These are phyloP conservation scores for Sebastes jordani DNA, from an alignment of 2,797 vertebrate genomes.

Conservation along the genomic window DNA sequence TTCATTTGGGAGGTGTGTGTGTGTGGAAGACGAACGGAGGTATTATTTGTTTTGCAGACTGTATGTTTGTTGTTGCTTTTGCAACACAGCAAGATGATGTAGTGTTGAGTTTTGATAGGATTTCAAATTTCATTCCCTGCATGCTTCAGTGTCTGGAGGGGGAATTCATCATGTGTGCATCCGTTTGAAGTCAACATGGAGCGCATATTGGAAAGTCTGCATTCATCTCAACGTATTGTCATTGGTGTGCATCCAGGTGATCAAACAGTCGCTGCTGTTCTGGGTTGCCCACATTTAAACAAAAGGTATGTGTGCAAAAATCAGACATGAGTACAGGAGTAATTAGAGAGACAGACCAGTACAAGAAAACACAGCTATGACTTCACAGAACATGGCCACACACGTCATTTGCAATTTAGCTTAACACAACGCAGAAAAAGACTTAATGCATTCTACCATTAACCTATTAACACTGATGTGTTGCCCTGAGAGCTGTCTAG, in stretches of 20 bases:
- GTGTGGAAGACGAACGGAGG: constrained; percentile 7
- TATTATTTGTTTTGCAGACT: constrained; percentile 54
- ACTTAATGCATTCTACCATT: constrained; percentile 55
- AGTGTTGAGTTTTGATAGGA: constrained; percentile 66
- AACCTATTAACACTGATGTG: constrained; percentile 57
- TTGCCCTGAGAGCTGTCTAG: constrained; percentile 29
- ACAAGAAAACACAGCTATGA: constrained; percentile 71
- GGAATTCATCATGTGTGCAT: constrained; percentile 70
- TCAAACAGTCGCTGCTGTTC: constrained; percentile 61
- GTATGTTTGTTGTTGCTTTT: constrained; percentile 38
- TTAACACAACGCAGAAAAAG: constrained; percentile 66
- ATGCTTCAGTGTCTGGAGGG: constrained; percentile 78
- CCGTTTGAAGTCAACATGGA: constrained; percentile 75
- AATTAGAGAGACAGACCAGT: constrained; percentile 74
- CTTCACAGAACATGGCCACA: constrained; percentile 70
- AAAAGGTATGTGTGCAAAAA: constrained; percentile 66
- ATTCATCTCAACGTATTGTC: constrained; percentile 73
- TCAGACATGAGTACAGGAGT: constrained; percentile 60
- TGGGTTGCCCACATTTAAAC: constrained; percentile 55
- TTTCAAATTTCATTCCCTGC: constrained; percentile 78
- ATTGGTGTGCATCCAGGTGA: constrained; percentile 75
- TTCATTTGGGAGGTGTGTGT: constrained; percentile 51
- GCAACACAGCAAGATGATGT: constrained; percentile 48
- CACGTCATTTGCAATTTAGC: constrained; percentile 68
- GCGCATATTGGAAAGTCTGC: constrained; percentile 77